Conservation (phyloP, 2,888 invertebrate species). For the Dynastes maya region DNA sequence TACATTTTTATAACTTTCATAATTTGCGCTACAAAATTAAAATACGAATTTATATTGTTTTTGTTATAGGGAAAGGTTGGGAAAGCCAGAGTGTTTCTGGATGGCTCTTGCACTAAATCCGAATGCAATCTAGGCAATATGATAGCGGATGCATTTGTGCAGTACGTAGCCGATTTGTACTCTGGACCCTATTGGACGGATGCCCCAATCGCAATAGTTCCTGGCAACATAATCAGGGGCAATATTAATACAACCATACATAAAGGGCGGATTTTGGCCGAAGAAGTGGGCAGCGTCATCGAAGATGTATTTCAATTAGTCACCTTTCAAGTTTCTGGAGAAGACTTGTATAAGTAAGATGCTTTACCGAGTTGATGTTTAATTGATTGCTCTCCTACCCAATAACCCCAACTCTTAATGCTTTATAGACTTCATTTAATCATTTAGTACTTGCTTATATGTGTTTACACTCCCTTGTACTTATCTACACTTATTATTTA, state of each 20-base stretch:
- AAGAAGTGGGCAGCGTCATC: constrained; percentile 64
- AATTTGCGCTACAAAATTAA: background rate
- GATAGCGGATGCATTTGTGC: constrained; percentile 33
- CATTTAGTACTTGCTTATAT: too few relatives aligned
- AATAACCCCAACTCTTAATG: too few relatives aligned
- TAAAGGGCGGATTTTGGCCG: constrained; percentile 73
- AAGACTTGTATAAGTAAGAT: constrained; percentile 71
- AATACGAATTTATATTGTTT: constrained; percentile 62
- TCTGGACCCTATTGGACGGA: constrained; percentile 47
- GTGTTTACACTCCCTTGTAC: too few relatives aligned
- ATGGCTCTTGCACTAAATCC: constrained; percentile 30
- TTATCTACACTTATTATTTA: too few relatives aligned
- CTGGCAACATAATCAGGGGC: constrained; percentile 23
- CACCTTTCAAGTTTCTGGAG: constrained; percentile 78
- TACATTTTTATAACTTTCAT: too few relatives aligned
- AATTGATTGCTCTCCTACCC: too few relatives aligned
- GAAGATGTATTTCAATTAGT: constrained; percentile 82
- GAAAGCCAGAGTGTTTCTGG: constrained; percentile 35
- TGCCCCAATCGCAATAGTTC: constrained; percentile 43
- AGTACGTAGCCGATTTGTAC: constrained; percentile 28
- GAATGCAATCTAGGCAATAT: constrained; percentile 50
- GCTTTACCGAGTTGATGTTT: constrained; percentile 47
- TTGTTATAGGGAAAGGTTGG: constrained; percentile 65
- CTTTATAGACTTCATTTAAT: too few relatives aligned
- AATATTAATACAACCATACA: constrained; percentile 36